A percentile compares a stretch with the other conserved stretches of the same genome.
These are phyloP conservation scores for Lacerta viridis DNA, from an alignment of 2,797 vertebrate species.

Conservation along the genomic window DNA sequence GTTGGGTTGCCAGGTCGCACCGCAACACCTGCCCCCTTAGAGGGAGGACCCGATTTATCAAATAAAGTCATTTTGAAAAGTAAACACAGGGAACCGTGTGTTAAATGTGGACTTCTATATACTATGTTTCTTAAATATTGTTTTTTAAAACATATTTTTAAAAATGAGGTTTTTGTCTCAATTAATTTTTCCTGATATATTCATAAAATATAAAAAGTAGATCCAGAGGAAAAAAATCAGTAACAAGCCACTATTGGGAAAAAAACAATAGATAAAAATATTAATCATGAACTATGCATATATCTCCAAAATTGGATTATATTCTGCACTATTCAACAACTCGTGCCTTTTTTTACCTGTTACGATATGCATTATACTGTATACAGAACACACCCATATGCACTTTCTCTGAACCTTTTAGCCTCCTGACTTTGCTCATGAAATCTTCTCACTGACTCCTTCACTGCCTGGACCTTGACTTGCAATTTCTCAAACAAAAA, in stretches of 20 bases:
- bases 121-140: not conserved
- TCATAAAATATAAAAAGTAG: not conserved
- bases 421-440: too few species aligned
- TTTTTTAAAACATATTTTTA: too few species aligned
- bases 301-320: not conserved
- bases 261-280: not conserved
- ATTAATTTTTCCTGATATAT: not conserved
- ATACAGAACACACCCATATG: not conserved
- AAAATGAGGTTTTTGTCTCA: not conserved
- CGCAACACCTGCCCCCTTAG: too few species aligned
- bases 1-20: too few species aligned
- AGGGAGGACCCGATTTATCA: too few species aligned
- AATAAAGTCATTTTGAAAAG: not conserved
- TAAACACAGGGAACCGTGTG: not conserved
- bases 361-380: not conserved
- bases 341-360: not conserved
- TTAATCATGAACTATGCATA: not conserved
- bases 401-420: too few species aligned
- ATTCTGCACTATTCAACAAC: not conserved
- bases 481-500: too few species aligned
- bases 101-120: not conserved
- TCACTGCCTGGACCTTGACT: too few species aligned
- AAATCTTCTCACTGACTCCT: too few species aligned
- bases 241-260: not conserved
- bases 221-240: not conserved